Conservation (phyloP, 2,113 vertebrate species). For the Oriolus oriolus region DNA sequence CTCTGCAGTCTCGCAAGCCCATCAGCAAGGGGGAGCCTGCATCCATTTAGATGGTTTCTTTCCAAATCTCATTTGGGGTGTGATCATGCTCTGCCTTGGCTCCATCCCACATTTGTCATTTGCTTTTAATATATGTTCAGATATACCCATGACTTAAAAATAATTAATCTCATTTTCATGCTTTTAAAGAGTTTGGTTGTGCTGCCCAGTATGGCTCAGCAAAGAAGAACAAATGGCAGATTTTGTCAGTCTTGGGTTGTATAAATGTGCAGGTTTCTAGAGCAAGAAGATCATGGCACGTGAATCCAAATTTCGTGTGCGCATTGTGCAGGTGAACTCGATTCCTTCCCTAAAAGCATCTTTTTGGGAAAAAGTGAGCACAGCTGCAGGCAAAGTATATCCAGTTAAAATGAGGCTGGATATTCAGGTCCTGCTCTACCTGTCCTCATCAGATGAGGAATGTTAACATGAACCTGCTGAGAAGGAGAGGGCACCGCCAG, state of each 20-base stretch:
- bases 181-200: not conserved
- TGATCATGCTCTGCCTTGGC: not conserved
- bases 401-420: not conserved
- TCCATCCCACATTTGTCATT: not conserved
- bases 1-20: not conserved
- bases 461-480: not conserved
- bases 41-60: not conserved
- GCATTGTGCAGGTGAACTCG: accelerated
- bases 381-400: not conserved
- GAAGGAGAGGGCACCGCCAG: not conserved
- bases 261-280: not conserved
- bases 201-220: not conserved
- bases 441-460: accelerated
- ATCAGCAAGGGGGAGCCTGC: not conserved
- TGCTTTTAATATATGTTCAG: not conserved
- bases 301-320: not conserved
- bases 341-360: not conserved
- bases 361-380: not conserved
- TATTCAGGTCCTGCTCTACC: not conserved
- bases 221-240: not conserved
- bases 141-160: not conserved
- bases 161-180: not conserved
- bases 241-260: not conserved
- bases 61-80: not conserved
- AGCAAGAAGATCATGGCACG: not conserved